Conservation (phyloP, 2,888 invertebrate genomes). For the Diadegma fenestrale region DNA sequence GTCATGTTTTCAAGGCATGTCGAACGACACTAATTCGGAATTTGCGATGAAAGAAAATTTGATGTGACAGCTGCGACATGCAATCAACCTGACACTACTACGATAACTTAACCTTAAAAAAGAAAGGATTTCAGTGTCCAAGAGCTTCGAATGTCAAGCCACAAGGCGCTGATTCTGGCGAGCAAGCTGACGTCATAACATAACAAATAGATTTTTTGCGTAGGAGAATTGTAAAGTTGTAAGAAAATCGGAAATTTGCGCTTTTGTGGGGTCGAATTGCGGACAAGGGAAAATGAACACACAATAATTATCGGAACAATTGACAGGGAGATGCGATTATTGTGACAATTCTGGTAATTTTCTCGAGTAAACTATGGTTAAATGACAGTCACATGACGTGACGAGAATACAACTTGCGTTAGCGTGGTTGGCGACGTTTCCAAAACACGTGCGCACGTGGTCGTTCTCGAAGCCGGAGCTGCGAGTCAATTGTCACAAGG, state of each 20-base stretch:
- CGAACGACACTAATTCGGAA: background rate
- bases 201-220: background rate
- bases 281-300: background rate
- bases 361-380: background rate
- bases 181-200: background rate
- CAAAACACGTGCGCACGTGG: slow-evolving; percentile 9
- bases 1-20: background rate
- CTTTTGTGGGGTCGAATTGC: background rate
- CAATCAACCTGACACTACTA: background rate
- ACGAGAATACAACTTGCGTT: background rate
- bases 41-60: background rate
- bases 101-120: slow-evolving; percentile 17
- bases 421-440: no score
- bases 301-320: background rate
- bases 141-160: background rate
- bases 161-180: background rate
- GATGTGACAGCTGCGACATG: slow-evolving; percentile 17
- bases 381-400: background rate
- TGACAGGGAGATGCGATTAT: background rate
- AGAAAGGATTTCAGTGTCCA: background rate
- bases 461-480: background rate
- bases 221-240: background rate
- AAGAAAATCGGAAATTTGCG: background rate
- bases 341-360: background rate
- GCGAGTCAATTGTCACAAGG: slow-evolving; percentile 32